These are phyloP conservation scores for Chitala chitala DNA, from an alignment of 2,113 vertebrate genomes.

Conservation along the genomic window DNA sequence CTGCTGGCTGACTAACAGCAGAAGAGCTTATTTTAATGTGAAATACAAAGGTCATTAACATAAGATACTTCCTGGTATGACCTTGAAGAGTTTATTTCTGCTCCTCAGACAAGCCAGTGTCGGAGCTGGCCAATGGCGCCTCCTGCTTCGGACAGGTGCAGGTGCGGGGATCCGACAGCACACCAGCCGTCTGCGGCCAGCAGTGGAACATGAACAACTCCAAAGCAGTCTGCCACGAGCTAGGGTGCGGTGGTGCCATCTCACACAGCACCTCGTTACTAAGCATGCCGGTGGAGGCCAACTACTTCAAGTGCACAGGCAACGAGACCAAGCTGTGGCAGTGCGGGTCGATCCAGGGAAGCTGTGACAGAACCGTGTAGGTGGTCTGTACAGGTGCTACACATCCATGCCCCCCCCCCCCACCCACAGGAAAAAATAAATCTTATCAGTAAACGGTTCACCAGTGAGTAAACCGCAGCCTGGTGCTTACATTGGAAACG, in stretches of 20 bases:
- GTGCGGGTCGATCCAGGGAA: slow-evolving; percentile 19
- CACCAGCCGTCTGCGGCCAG: accelerated
- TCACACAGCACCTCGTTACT: not conserved
- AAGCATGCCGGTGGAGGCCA: accelerated
- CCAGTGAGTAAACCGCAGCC: no score
- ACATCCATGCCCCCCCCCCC: no score
- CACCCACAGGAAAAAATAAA: no score
- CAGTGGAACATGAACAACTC: accelerated
- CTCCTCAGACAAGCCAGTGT: not conserved
- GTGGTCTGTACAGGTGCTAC: slow-evolving; percentile 49
- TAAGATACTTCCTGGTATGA: no score
- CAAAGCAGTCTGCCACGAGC: slow-evolving; percentile 34
- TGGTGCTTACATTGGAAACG: no score
- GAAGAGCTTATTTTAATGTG: not conserved
- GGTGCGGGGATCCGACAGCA: slow-evolving; percentile 3
- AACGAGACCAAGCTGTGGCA: slow-evolving; percentile 36
- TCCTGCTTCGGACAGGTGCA: slow-evolving; percentile 21
- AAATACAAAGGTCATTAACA: no score
- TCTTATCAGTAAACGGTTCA: no score
- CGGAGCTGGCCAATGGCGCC: not conserved
- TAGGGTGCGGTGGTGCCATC: slow-evolving; percentile 2
- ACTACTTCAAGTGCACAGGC: slow-evolving; percentile 33
- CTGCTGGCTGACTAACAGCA: not conserved
- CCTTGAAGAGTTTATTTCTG: no score
- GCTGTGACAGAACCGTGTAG: accelerated